Conservation (phyloP, 2,113 vertebrate genomes). For the Panthera leo region DNA sequence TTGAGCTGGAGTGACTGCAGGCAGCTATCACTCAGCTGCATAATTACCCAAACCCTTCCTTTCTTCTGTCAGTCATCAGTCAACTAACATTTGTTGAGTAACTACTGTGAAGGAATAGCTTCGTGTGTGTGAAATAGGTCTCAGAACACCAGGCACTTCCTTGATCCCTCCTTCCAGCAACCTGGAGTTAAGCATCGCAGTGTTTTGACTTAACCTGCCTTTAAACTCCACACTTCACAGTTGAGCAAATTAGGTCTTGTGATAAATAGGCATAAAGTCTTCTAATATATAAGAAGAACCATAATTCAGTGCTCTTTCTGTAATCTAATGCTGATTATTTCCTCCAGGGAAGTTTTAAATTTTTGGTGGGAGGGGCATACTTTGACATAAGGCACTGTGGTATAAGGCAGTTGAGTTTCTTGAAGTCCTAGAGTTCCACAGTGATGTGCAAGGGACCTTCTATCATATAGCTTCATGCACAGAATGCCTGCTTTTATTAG, state of each 20-base stretch:
- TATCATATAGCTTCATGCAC: not conserved
- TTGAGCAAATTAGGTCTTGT: slow-evolving; percentile 18
- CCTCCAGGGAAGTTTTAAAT: not conserved
- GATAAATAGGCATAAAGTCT: slow-evolving; percentile 38
- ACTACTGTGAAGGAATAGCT: not conserved
- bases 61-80: not conserved
- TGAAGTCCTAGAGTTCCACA: not conserved
- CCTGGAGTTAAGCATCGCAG: not conserved
- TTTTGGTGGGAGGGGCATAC: not conserved
- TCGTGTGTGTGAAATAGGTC: slow-evolving; percentile 36
- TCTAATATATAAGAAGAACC: not conserved
- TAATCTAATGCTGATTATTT: slow-evolving; percentile 4
- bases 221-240: not conserved
- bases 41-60: not conserved
- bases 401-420: not conserved
- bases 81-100: not conserved
- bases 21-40: not conserved
- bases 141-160: not conserved
- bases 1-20: slow-evolving; percentile 1
- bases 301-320: not conserved
- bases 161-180: slow-evolving; percentile 14
- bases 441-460: not conserved
- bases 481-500: slow-evolving; percentile 27
- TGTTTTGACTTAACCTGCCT: slow-evolving; percentile 7
- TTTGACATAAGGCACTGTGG: not conserved